A percentile compares a stretch with the other conserved stretches of the same genome.
Evolutionary conservation across 2,113 vertebrate species (phyloP).

Genomic region (Lophochroa leadbeateri): DNA sequence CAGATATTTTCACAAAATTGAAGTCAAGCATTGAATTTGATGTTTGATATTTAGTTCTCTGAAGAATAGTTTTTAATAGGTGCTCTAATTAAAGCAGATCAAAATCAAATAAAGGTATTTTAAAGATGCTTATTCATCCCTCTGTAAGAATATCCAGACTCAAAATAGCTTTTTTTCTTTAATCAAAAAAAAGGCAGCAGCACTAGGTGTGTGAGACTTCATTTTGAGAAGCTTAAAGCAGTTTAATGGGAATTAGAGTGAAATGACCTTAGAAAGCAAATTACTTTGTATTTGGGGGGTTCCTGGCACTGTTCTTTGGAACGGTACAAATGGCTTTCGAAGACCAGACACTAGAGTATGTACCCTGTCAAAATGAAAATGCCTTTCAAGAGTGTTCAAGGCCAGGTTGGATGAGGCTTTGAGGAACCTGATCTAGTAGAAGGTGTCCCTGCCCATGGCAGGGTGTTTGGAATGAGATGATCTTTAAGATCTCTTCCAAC

Average conservation of each 20-base stretch:
- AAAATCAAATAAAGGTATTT: background rate
- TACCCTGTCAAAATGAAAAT: background rate
- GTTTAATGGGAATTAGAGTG: background rate
- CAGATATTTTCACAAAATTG: background rate
- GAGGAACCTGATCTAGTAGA: background rate
- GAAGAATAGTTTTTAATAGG: background rate
- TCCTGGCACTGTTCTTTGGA: background rate
- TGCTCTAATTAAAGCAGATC: background rate
- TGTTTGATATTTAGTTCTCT: background rate
- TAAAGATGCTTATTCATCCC: background rate
- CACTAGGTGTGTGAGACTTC: background rate
- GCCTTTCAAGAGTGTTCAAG: background rate
- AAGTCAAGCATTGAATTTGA: background rate
- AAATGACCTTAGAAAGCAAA: background rate
- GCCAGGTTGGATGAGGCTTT: background rate
- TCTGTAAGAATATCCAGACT: background rate
- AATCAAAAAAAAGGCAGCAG: background rate
- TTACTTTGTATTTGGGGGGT: background rate
- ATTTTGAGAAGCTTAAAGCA: background rate
- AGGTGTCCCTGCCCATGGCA: background rate
- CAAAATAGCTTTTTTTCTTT: background rate
- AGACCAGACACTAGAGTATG: background rate
- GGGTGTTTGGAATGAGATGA: background rate
- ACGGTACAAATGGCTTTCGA: background rate
- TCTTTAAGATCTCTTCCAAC: background rate